Evolutionary conservation across 2,797 vertebrate species (phyloP).

Genomic region (Gymnoscopelus braueri): DNA sequence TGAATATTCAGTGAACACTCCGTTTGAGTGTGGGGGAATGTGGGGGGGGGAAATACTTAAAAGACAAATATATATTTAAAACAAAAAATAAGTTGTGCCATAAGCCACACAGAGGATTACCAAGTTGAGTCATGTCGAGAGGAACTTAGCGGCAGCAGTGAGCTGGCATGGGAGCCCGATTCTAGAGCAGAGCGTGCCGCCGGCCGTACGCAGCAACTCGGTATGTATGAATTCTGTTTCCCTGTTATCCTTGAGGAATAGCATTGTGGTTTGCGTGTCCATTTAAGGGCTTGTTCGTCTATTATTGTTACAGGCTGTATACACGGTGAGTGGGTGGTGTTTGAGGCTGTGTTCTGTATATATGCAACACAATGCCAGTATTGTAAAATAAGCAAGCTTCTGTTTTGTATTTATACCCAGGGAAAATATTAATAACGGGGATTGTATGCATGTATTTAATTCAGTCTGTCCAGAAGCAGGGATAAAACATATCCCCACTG

Average conservation of each 20-base stretch:
- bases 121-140: slow-evolving; percentile 34
- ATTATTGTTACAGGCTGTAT: background rate
- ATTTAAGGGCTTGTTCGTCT: background rate
- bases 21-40: slow-evolving; percentile 19
- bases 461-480: too few relatives aligned
- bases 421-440: too few relatives aligned
- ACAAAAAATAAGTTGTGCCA: background rate
- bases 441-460: too few relatives aligned
- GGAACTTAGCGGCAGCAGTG: slow-evolving; percentile 15
- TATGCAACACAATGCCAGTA: too few relatives aligned
- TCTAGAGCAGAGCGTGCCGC: slow-evolving; percentile 6
- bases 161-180: slow-evolving; percentile 21
- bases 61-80: slow-evolving; percentile 5
- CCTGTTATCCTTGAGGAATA: too few relatives aligned
- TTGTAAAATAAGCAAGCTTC: too few relatives aligned
- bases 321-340: background rate
- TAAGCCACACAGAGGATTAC: slow-evolving; percentile 21
- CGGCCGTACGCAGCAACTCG: slow-evolving; percentile 18
- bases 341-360: background rate
- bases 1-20: slow-evolving; percentile 56
- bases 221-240: background rate
- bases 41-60: slow-evolving; percentile 19
- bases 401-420: too few relatives aligned
- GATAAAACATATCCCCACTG: too few relatives aligned
- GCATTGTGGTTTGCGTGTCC: too few relatives aligned